Evolutionary conservation across 2,113 vertebrate genomes (phyloP).

Genomic region (Atlantisia rogersi): DNA sequence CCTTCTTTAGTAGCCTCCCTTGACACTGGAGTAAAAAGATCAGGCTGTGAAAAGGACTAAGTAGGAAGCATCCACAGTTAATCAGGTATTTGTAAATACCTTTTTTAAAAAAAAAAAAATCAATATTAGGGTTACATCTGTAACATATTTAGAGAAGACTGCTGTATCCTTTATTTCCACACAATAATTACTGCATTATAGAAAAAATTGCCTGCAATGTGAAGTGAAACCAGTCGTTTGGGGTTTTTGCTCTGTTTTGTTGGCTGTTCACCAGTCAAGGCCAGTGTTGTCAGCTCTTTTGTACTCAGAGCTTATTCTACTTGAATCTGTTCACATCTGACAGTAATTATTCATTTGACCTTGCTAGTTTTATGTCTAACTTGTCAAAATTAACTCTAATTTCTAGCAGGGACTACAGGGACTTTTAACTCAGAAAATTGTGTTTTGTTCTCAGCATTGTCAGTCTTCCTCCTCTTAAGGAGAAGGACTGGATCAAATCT

Average conservation of each 20-base stretch:
- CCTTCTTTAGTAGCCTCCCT: background rate
- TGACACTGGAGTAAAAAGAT: background rate
- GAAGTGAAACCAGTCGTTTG: background rate
- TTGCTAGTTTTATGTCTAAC: background rate
- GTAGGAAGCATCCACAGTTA: background rate
- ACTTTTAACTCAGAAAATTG: background rate
- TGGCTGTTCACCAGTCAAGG: background rate
- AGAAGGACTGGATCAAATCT: background rate
- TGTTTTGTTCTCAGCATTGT: background rate
- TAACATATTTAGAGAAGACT: background rate
- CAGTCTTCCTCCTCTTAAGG: background rate
- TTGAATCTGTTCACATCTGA: background rate
- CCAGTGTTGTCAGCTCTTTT: background rate
- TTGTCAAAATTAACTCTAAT: background rate
- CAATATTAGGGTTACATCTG: background rate
- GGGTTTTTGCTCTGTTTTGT: background rate
- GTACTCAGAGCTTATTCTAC: background rate
- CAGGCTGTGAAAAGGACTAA: background rate
- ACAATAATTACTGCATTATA: background rate
- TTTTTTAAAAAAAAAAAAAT: background rate
- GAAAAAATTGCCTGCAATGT: background rate
- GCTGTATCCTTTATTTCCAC: background rate
- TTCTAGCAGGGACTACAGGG: background rate
- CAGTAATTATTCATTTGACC: background rate
- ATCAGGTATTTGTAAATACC: background rate